A percentile compares a stretch with the other conserved stretches of the same genome.
These are phyloP conservation scores for Entelurus aequoreus DNA, from an alignment of 2,113 vertebrate genomes.

Conservation along the genomic window DNA sequence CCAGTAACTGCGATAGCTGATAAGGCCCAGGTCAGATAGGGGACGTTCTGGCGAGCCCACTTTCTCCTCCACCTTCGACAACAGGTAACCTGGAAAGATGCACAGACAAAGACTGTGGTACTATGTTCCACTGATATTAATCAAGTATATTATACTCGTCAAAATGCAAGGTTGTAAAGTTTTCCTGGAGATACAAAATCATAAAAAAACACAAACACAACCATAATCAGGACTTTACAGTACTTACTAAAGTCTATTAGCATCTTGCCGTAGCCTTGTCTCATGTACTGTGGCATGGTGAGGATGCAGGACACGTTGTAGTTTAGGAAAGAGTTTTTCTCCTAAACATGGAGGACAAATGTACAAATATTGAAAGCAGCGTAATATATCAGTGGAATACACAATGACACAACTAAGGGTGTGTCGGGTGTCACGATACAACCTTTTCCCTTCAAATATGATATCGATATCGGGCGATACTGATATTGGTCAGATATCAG, in stretches of 20 bases:
- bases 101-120: not conserved
- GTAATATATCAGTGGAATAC: not conserved
- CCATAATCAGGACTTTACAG: not conserved
- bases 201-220: not conserved
- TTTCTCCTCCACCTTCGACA: conserved; percentile 89
- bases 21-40: conserved; percentile 83
- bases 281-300: conserved; percentile 87
- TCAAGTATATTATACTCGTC: too few species aligned
- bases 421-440: too few species aligned
- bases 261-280: conserved; percentile 87
- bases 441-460: too few species aligned
- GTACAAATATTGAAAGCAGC: too few species aligned
- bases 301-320: conserved; percentile 90
- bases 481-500: too few species aligned
- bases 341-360: conserved; percentile 57
- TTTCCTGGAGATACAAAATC: too few species aligned
- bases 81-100: conserved; percentile 74
- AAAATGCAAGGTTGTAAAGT: too few species aligned
- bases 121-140: too few species aligned
- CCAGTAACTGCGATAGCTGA: conserved; percentile 89
- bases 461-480: too few species aligned
- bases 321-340: conserved; percentile 88
- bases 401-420: not conserved
- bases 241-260: conserved; percentile 92
- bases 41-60: conserved; percentile 85